A percentile compares a stretch with the other conserved stretches of the same genome.
Conservation (phyloP, 2,797 vertebrate genomes). For the Anabacerthia variegaticeps region DNA sequence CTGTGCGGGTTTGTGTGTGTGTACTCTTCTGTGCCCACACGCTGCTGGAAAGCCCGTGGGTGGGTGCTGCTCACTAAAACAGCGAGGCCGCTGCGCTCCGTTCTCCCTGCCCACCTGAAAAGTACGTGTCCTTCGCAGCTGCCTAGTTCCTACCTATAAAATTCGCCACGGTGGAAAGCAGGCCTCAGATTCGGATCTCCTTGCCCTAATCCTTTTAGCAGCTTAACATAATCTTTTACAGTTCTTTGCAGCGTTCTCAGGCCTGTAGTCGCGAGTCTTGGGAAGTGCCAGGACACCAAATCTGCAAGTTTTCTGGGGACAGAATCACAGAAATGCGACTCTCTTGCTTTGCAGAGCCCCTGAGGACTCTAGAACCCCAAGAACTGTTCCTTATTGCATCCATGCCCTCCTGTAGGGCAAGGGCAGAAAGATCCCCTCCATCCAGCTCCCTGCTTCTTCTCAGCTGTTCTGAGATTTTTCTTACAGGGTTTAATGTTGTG, state of each 20-base stretch:
- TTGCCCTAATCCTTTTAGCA: background rate
- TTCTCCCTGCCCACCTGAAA: background rate
- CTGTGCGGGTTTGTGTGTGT: too few species aligned
- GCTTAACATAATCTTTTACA: background rate
- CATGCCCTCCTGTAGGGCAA: background rate
- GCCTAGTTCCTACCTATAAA: fast-evolving
- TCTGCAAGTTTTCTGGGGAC: background rate
- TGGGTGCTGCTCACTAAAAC: background rate
- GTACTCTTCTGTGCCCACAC: fast-evolving
- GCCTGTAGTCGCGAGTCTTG: background rate
- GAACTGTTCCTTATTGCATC: background rate
- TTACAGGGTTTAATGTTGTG: background rate
- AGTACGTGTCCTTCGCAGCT: background rate
- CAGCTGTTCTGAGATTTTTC: background rate
- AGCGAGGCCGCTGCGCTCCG: background rate
- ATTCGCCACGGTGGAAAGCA: background rate
- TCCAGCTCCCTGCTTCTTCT: background rate
- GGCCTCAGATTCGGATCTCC: background rate
- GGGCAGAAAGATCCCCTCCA: background rate
- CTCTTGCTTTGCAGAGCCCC: background rate
- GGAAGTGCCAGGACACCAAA: background rate
- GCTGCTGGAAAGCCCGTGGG: background rate
- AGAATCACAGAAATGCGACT: background rate
- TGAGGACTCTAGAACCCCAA: background rate
- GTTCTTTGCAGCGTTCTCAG: background rate